These are phyloP conservation scores for Drosophila melanosoma DNA, from an alignment of 2,888 invertebrate genomes.

Conservation along the genomic window DNA sequence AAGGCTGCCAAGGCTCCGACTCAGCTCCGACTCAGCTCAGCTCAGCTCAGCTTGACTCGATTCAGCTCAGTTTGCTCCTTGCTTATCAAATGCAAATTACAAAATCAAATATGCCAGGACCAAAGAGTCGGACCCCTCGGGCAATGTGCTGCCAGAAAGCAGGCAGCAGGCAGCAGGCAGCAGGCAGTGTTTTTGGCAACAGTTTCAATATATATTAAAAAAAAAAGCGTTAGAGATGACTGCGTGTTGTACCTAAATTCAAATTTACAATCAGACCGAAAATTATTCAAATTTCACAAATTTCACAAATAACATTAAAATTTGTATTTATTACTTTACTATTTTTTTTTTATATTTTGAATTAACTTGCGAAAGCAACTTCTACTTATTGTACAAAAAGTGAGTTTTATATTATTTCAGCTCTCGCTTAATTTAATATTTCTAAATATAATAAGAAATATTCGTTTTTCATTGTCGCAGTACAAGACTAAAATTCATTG, in stretches of 20 bases:
- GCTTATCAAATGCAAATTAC: conserved; percentile 77
- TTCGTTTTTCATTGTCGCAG: background rate
- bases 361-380: too few relatives aligned
- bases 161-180: conserved; percentile 9
- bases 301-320: background rate
- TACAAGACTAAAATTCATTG: background rate
- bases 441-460: background rate
- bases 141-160: conserved; percentile 30
- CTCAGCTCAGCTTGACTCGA: background rate
- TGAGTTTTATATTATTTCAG: background rate
- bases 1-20: conserved; percentile 50
- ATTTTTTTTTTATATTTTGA: background rate
- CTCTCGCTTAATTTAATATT: background rate
- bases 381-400: background rate
- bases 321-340: background rate
- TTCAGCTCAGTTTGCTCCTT: conserved; percentile 16
- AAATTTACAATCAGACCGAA: background rate
- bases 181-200: conserved; percentile 51
- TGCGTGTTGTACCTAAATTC: background rate
- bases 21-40: background rate
- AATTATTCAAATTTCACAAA: background rate
- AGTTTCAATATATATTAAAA: conserved; percentile 21
- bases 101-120: conserved; percentile 73
- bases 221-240: conserved; percentile 6
- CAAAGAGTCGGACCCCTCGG: conserved; percentile 38